Conservation (phyloP, 1,140 invertebrate species). For the Drosophila carrolli region DNA sequence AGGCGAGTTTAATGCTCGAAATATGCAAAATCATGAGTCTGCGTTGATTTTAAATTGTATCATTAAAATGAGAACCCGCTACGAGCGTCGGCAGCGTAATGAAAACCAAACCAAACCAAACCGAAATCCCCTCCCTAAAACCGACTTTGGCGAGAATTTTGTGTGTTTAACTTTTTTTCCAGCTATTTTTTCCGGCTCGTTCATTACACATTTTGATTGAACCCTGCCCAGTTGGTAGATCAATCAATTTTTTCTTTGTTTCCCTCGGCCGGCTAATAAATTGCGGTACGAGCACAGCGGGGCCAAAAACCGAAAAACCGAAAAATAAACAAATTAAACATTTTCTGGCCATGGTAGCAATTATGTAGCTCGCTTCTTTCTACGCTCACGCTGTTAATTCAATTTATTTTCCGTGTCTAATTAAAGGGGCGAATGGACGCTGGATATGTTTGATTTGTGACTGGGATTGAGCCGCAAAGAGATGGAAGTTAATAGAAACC, state of each 20-base stretch:
- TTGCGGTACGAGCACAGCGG: conserved; percentile 29
- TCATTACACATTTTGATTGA: conserved; percentile 81
- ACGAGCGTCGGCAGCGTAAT: conserved; percentile 51
- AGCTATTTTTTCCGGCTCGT: conserved; percentile 74
- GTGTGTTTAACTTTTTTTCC: conserved; percentile 38
- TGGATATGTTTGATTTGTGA: conserved; percentile 50
- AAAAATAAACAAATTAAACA: conserved; percentile 74
- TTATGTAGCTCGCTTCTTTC: conserved; percentile 52
- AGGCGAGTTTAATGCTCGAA: conserved; percentile 73
- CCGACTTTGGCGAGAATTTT: conserved; percentile 38
- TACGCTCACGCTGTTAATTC: conserved; percentile 69
- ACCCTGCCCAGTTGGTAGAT: conserved; percentile 66
- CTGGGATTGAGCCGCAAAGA: conserved; percentile 15
- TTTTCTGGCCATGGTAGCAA: conserved; percentile 66
- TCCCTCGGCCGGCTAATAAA: conserved; percentile 67
- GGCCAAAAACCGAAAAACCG: conserved; percentile 30
- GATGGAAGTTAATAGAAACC: conserved; percentile 33
- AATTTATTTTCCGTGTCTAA: conserved; percentile 77
- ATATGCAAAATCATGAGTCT: conserved; percentile 83
- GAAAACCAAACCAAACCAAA: conserved; percentile 64
- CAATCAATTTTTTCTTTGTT: conserved; percentile 70
- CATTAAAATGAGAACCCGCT: conserved; percentile 72
- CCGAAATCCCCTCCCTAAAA: conserved; percentile 19
- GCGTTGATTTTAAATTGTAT: conserved; percentile 83
- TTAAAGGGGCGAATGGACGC: conserved; percentile 56